phyloP scores from a whole-genome alignment of 2,113 vertebrate genomes.

The Toxotes chatareus region DNA sequence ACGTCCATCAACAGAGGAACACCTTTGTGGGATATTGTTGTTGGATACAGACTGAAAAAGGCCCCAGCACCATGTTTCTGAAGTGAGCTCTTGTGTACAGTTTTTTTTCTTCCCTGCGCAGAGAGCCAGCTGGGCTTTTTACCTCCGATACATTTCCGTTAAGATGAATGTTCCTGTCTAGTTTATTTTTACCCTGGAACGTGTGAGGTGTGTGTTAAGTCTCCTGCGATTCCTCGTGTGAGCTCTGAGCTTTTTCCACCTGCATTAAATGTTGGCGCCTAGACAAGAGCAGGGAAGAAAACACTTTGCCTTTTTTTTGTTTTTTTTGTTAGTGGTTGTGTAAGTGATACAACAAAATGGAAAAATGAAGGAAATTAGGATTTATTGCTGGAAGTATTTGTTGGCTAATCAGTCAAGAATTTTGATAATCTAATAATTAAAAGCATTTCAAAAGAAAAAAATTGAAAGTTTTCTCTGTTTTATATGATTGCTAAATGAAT shows the following conservation, averaged over 20 bases:
- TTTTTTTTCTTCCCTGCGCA: conserved; percentile 13
- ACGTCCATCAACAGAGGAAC: neutral
- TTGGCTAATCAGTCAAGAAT: neutral
- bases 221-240: conserved; percentile 54
- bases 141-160: conserved; percentile 54
- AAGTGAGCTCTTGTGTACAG: neutral
- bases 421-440: neutral
- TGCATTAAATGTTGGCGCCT: conserved; percentile 36
- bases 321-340: neutral
- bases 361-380: neutral
- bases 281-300: neutral
- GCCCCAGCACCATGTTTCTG: neutral
- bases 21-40: conserved; percentile 2
- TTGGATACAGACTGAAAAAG: conserved; percentile 20
- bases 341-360: neutral
- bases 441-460: neutral
- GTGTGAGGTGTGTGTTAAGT: conserved; percentile 67
- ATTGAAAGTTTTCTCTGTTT: neutral
- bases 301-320: neutral
- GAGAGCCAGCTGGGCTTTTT: conserved; percentile 55
- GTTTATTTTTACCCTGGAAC: conserved; percentile 77
- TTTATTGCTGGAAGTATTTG: neutral
- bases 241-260: conserved; percentile 47
- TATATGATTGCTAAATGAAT: neutral
- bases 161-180: conserved; percentile 74